Evolutionary conservation across 2,797 vertebrate species (phyloP).

Genomic region (Neosilurus hyrtlii): DNA sequence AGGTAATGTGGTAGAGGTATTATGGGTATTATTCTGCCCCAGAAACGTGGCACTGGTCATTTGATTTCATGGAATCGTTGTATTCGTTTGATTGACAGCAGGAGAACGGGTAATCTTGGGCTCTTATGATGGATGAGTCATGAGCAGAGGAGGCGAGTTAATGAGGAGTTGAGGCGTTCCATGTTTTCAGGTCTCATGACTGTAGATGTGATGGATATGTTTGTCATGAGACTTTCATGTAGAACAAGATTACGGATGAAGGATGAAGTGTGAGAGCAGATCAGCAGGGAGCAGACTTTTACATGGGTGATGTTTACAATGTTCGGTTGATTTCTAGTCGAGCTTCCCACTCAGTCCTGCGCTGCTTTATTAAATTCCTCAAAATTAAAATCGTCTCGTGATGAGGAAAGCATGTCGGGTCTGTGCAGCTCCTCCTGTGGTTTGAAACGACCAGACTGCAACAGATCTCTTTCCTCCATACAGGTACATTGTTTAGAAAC

Average conservation of each 20-base stretch:
- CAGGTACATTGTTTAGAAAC: slow-evolving; percentile 26
- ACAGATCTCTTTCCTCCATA: slow-evolving; percentile 12
- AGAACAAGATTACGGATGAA: not conserved
- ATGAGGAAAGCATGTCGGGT: not conserved
- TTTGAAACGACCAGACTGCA: not conserved
- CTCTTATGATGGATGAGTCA: not conserved
- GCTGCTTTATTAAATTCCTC: not conserved
- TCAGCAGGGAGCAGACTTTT: not conserved
- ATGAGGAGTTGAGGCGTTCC: not conserved
- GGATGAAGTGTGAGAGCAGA: not conserved
- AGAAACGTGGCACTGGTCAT: slow-evolving; percentile 4
- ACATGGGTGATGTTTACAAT: not conserved
- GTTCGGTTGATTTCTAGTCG: not conserved
- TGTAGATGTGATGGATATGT: not conserved
- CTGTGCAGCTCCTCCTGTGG: not conserved
- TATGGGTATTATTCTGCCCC: not conserved
- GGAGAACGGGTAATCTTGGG: not conserved
- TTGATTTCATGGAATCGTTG: not conserved
- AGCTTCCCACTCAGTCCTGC: not conserved
- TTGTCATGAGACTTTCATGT: not conserved
- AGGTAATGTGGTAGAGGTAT: not conserved
- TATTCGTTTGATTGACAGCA: not conserved
- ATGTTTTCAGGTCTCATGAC: not conserved
- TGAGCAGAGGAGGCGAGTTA: not conserved
- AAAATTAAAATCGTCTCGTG: not conserved